A percentile compares a stretch with the other conserved stretches of the same genome.
These are phyloP conservation scores for Dromas ardeola DNA, from an alignment of 2,113 vertebrate species.

Conservation along the genomic window DNA sequence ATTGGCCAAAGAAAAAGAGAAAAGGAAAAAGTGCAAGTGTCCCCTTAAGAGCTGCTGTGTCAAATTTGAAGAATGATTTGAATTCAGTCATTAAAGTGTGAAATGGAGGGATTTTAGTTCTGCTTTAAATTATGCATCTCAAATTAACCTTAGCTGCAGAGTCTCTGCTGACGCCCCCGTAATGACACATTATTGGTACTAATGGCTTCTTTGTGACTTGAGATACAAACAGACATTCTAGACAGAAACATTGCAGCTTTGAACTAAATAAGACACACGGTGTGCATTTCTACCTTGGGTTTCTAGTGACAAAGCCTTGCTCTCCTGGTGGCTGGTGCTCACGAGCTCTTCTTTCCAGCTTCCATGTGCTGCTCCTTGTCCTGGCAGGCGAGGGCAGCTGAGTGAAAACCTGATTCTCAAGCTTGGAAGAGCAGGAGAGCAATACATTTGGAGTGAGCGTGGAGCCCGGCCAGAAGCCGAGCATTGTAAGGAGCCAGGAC, in stretches of 20 bases:
- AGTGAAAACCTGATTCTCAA: not conserved
- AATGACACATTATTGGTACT: conserved; percentile 67
- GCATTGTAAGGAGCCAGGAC: not conserved
- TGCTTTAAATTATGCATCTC: conserved; percentile 56
- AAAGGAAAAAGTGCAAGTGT: not conserved
- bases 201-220: conserved; percentile 59
- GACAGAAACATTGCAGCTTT: conserved; percentile 55
- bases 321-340: not conserved
- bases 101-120: conserved; percentile 56
- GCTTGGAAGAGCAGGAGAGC: not conserved
- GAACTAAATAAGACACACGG: conserved; percentile 44
- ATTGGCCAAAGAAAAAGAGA: not conserved
- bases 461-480: not conserved
- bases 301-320: conserved; percentile 9
- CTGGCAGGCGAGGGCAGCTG: not conserved
- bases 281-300: not conserved
- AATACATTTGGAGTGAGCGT: not conserved
- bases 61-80: conserved; percentile 56
- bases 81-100: conserved; percentile 56
- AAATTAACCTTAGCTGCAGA: conserved; percentile 61
- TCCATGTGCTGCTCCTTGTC: not conserved
- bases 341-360: not conserved
- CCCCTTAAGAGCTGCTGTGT: conserved; percentile 49
- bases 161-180: conserved; percentile 49
- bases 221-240: conserved; percentile 56